A percentile compares a stretch with the other conserved stretches of the same genome.
Evolutionary conservation across 2,888 invertebrate species (phyloP).

Genomic region (Rhamnusium bicolor): DNA sequence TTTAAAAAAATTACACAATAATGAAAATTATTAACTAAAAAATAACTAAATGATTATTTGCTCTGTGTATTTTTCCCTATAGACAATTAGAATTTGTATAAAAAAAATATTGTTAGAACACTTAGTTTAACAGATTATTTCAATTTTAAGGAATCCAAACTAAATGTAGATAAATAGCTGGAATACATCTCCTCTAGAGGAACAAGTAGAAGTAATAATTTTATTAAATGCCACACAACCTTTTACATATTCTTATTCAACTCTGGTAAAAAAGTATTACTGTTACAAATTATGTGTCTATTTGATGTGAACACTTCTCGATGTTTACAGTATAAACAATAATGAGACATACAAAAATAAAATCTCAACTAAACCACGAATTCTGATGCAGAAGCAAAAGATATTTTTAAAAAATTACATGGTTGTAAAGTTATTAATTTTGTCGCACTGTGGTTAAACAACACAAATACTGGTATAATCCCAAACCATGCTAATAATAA

Average conservation of each 20-base stretch:
- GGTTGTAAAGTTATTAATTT: too few relatives aligned
- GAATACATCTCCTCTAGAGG: not conserved
- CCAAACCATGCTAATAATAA: not conserved
- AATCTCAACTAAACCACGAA: not conserved
- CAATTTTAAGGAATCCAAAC: too few relatives aligned
- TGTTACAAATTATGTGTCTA: constrained; percentile 28
- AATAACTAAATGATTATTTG: not conserved
- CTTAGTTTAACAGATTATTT: too few relatives aligned
- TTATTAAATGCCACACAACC: not conserved
- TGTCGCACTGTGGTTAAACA: not conserved
- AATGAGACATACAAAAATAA: not conserved
- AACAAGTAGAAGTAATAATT: not conserved
- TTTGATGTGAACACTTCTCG: constrained; percentile 40
- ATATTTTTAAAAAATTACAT: not conserved
- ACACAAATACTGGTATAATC: not conserved
- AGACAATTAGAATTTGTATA: not conserved
- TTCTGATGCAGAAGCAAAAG: not conserved
- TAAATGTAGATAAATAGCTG: too few relatives aligned
- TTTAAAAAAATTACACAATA: not conserved
- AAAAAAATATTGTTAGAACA: not conserved
- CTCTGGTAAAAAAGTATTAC: constrained; percentile 16
- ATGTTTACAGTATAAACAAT: constrained; percentile 22
- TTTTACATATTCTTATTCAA: not conserved
- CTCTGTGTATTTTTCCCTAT: too few relatives aligned
- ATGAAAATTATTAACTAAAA: not conserved